Evolutionary conservation across 2,888 invertebrate genomes (phyloP), one percentile per base, ranked within the genome.

Genomic region (Meiosimyza platycephala): DNA sequence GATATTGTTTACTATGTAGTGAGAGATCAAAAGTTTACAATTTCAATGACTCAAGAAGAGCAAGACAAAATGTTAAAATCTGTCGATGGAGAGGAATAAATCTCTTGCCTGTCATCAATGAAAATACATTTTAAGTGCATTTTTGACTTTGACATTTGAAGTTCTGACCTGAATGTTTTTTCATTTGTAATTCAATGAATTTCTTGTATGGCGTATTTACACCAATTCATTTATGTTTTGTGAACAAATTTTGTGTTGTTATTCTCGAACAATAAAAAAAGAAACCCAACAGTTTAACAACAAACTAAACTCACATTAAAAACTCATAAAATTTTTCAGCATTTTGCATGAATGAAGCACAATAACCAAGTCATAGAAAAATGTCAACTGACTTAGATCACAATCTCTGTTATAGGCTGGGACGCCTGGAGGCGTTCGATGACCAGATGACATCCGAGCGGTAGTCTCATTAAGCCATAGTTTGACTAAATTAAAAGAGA

Each of bases 401-500:
- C 57, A 22, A 22, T 9, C 13, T 6, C 48, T 6, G 64, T 6
- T 13, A 16, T 12, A 48, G 16, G 11, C 63, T 47, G 18, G 2
- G 18, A 9, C 12, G 18, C 15, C 16, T 11, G 51, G 64, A 16
- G 18, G 13, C 50, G 16, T 40, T 40, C 9, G 9, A 6, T 48
- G 51, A 7, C 9, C 28, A 50, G 22, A 64, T 64, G 51, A 64
- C 28, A 64, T 13, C 16, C 50, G 9, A 16, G 64, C 64, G 22
- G 67, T 57, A 57, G 55, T 40, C 48, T 55, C 47, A 50, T 33
- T 64, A 40, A 40, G 40, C 6, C 40, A 9, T 51, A 48, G 64
- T 64, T 48, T 22, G 67, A 16, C 6, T 47, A 15, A 22, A 67
- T 60, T 33, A 51, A 69, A 69, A 52, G 33, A 9, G n/a, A 69